phyloP scores from a whole-genome alignment of 2,797 vertebrate species.

The Apogon hyalosoma region DNA sequence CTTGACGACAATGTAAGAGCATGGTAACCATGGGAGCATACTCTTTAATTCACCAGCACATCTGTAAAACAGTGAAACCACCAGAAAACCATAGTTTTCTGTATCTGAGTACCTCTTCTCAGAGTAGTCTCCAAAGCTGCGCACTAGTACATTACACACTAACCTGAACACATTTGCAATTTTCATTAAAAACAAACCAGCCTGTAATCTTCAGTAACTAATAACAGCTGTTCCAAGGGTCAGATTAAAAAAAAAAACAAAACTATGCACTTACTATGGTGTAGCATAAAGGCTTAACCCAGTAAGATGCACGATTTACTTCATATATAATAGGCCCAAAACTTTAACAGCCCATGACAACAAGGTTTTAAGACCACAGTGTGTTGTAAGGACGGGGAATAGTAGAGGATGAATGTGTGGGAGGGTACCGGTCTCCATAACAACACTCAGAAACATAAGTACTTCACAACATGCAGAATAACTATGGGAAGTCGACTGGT shows the following conservation, averaged over 20 bases:
- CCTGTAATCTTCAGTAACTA: too few species aligned
- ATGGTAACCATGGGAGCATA: slow-evolving; percentile 25
- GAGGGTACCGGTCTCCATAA: slow-evolving; percentile 54
- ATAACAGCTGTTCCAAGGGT: too few species aligned
- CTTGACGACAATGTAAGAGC: slow-evolving; percentile 47
- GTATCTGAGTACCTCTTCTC: not conserved
- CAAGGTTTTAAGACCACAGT: too few species aligned
- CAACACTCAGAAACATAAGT: slow-evolving; percentile 45
- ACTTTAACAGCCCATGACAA: too few species aligned
- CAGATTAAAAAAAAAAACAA: too few species aligned
- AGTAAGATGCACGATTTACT: not conserved
- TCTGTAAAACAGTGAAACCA: not conserved
- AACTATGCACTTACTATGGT: too few species aligned
- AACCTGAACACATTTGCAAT: too few species aligned
- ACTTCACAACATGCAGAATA: not conserved
- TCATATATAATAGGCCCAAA: not conserved
- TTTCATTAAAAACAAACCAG: too few species aligned
- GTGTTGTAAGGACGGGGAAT: too few species aligned
- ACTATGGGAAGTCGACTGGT: not conserved
- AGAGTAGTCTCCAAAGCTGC: not conserved
- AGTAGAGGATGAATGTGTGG: not conserved
- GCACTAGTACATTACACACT: too few species aligned
- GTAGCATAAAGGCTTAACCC: too few species aligned
- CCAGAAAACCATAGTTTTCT: not conserved
- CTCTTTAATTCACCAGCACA: not conserved